Conservation (phyloP, 2,888 invertebrate species). For the Agrochola circellaris region DNA sequence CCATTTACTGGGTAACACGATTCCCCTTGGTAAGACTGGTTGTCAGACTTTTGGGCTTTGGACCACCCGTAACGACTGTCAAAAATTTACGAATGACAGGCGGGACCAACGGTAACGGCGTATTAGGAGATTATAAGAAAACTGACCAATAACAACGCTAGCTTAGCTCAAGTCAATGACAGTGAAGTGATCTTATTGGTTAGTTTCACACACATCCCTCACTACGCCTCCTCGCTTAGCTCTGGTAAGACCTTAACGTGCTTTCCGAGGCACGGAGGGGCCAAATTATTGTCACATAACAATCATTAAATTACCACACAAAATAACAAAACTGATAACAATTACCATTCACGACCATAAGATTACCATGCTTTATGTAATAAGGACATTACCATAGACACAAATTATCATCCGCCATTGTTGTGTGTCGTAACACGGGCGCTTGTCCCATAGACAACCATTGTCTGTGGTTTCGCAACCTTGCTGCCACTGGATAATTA, state of each 20-base stretch:
- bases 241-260: too few species aligned
- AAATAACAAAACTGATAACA: slow-evolving; percentile 51
- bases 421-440: slow-evolving; percentile 68
- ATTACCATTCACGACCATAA: slow-evolving; percentile 54
- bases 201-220: too few species aligned
- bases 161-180: too few species aligned
- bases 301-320: slow-evolving; percentile 30
- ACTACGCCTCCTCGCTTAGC: too few species aligned
- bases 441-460: slow-evolving; percentile 71
- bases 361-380: slow-evolving; percentile 64
- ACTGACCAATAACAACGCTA: too few species aligned
- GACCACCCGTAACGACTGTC: too few species aligned
- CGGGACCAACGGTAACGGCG: too few species aligned
- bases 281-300: neutral
- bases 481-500: slow-evolving; percentile 66
- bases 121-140: too few species aligned
- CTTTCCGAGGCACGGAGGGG: neutral
- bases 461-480: slow-evolving; percentile 71
- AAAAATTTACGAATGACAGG: too few species aligned
- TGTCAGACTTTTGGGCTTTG: neutral
- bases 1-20: too few species aligned
- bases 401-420: slow-evolving; percentile 70
- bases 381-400: slow-evolving; percentile 66
- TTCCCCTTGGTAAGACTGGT: too few species aligned
- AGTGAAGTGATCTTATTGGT: too few species aligned